phyloP scores from a whole-genome alignment of 2,888 invertebrate genomes.

The Oasisia sp. region DNA sequence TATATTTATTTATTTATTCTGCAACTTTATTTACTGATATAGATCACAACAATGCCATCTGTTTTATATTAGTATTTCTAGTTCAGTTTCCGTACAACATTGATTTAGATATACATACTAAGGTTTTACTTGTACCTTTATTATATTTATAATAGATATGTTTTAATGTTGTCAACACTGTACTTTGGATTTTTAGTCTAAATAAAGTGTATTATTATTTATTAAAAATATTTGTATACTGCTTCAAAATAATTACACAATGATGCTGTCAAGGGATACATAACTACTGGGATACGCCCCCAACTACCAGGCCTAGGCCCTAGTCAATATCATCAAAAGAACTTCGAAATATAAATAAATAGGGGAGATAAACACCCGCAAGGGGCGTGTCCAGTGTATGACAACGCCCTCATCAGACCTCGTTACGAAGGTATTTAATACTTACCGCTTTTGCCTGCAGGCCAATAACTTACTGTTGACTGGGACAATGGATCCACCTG shows the following conservation, averaged over 20 bases:
- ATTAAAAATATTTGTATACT: background rate
- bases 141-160: too few relatives aligned
- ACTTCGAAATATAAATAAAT: background rate
- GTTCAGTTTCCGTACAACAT: too few relatives aligned
- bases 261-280: background rate
- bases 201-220: background rate
- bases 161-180: too few relatives aligned
- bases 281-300: background rate
- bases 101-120: too few relatives aligned
- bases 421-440: background rate
- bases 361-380: background rate
- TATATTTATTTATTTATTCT: too few relatives aligned
- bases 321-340: background rate
- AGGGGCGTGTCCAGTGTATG: background rate
- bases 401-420: background rate
- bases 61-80: too few relatives aligned
- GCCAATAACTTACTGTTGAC: conserved; percentile 6
- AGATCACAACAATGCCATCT: too few relatives aligned
- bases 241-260: background rate
- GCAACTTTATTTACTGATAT: too few relatives aligned
- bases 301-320: too few relatives aligned
- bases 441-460: background rate
- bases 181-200: too few relatives aligned
- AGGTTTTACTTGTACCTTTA: too few relatives aligned
- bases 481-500: background rate